Conservation (phyloP, 2,797 vertebrate species). For the Poecilia velifera region DNA sequence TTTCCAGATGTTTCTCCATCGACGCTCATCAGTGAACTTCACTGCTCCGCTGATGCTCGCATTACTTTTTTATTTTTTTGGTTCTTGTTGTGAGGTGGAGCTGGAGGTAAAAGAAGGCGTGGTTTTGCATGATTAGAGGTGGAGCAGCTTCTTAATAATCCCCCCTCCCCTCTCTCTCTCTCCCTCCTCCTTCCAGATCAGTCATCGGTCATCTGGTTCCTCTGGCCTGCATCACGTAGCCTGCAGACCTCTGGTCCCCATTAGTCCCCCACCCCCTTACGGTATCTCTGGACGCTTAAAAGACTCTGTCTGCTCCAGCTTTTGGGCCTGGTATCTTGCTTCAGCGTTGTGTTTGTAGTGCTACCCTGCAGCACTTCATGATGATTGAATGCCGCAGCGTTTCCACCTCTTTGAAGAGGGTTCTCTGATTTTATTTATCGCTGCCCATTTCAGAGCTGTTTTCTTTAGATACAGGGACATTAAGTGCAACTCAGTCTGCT, state of each 20-base stretch:
- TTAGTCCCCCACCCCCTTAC: conserved; percentile 62
- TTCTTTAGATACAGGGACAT: conserved; percentile 9
- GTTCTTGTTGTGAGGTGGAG: conserved; percentile 63
- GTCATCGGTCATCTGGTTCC: conserved; percentile 73
- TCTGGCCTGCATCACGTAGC: conserved; percentile 77
- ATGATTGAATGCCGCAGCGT: conserved; percentile 63
- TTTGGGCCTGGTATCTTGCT: conserved; percentile 62
- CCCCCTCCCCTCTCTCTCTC: neutral
- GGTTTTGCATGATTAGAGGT: conserved; percentile 78
- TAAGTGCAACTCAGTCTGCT: neutral
- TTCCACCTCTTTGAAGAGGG: conserved; percentile 68
- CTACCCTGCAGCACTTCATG: conserved; percentile 58
- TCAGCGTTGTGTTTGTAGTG: conserved; percentile 56
- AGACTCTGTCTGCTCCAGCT: conserved; percentile 66
- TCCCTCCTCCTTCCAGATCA: conserved; percentile 64
- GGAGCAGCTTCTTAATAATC: conserved; percentile 69
- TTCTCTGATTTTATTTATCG: conserved; percentile 41
- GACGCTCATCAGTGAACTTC: conserved; percentile 57
- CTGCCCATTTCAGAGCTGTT: conserved; percentile 14
- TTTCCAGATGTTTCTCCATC: conserved; percentile 71
- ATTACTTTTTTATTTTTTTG: conserved; percentile 37
- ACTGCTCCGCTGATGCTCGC: conserved; percentile 31
- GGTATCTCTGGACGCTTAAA: conserved; percentile 64
- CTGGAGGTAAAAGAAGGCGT: conserved; percentile 60
- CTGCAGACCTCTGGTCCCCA: conserved; percentile 76